Conservation (phyloP, 2,113 vertebrate genomes). For the Spea bombifrons region DNA sequence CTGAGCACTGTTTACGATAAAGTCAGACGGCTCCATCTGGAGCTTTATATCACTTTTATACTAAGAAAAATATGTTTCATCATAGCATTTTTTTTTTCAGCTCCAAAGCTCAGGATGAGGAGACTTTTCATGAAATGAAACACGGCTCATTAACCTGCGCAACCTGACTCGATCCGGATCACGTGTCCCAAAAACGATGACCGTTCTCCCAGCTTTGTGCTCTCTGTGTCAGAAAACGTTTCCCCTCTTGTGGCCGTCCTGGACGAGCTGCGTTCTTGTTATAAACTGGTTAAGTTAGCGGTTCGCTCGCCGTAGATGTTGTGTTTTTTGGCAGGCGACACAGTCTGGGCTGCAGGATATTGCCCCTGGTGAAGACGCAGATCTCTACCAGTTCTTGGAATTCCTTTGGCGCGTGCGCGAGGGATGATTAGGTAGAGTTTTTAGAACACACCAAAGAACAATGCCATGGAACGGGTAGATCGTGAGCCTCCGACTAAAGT, state of each 20-base stretch:
- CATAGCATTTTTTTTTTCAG: not conserved
- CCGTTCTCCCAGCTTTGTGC: too few relatives aligned
- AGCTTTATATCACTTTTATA: not conserved
- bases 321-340: constrained; percentile 69
- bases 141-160: not conserved
- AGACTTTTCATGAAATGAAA: not conserved
- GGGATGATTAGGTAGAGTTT: constrained; percentile 59
- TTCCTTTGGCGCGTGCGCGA: constrained; percentile 59
- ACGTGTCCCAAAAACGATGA: too few relatives aligned
- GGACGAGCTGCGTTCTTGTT: not conserved
- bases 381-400: constrained; percentile 63
- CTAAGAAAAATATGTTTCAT: not conserved
- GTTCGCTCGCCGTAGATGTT: constrained; percentile 53
- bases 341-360: constrained; percentile 65
- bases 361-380: constrained; percentile 60
- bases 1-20: constrained; percentile 12
- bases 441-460: constrained; percentile 55
- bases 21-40: constrained; percentile 2
- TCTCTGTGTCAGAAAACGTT: not conserved
- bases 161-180: not conserved
- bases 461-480: constrained; percentile 36
- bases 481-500: not conserved
- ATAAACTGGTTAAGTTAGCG: constrained; percentile 51
- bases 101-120: not conserved
- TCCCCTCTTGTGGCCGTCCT: not conserved